These are phyloP conservation scores for Dromiciops gliroides DNA, from an alignment of 2,113 vertebrate species.

Conservation along the genomic window DNA sequence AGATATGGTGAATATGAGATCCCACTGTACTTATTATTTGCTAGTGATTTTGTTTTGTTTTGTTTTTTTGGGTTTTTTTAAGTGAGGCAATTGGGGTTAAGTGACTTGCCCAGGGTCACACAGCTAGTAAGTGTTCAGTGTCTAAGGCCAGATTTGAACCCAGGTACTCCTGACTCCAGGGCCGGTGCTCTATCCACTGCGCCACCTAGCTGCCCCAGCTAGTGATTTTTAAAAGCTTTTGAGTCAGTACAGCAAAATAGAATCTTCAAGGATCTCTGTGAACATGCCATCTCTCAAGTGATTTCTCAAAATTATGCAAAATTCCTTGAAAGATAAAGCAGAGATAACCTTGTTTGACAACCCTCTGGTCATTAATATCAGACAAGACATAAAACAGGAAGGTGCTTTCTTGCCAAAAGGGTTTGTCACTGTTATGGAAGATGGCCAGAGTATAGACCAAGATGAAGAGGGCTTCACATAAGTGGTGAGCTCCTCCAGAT, in stretches of 20 bases:
- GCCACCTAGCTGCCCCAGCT: too few relatives aligned
- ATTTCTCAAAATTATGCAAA: neutral
- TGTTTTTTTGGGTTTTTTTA: too few relatives aligned
- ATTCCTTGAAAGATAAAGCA: neutral
- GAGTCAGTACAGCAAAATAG: neutral
- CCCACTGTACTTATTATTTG: neutral
- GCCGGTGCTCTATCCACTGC: too few relatives aligned
- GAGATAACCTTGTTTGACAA: neutral
- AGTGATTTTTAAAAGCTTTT: neutral
- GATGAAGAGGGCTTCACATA: neutral
- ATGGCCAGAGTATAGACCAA: neutral
- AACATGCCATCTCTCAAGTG: neutral
- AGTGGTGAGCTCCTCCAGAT: neutral
- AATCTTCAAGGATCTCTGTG: neutral
- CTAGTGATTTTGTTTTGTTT: neutral
- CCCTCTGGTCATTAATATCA: neutral
- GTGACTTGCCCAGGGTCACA: too few relatives aligned
- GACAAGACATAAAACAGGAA: neutral
- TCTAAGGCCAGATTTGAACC: too few relatives aligned
- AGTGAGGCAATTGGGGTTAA: too few relatives aligned
- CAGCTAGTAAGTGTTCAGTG: too few relatives aligned
- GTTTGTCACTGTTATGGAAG: neutral
- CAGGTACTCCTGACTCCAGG: too few relatives aligned
- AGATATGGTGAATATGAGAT: neutral
- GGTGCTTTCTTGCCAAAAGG: neutral